Evolutionary conservation across 2,888 invertebrate species (phyloP), one percentile per base, ranked within the genome.

Genomic region (Ectemnius continuus): DNA sequence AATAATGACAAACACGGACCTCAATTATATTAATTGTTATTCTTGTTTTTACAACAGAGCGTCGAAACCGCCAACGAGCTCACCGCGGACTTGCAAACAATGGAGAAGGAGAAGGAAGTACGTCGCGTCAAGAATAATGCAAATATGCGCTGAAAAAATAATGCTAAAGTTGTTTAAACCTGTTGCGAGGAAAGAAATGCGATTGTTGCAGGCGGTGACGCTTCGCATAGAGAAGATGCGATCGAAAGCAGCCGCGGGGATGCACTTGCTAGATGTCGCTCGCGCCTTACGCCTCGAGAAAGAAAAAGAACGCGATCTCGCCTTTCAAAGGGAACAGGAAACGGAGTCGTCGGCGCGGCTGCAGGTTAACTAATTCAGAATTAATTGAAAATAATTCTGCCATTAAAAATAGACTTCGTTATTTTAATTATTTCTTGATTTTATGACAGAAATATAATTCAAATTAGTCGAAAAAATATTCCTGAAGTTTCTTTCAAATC

Each of bases 11-110:
- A 16, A n/a, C 48, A 23, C 2, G 3, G 23, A 2, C 23, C 3
- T 23, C 18, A 89, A 89, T n/a, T 6, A 23, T 59, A 18, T 61
- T 64, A 18, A 8, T 14, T 20, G n/a, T 20, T 0, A 0, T 20
- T 62, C 18, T 8, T 48, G 16, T 26, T 47, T 1, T 23, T 14
- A 13, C 0, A 36, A 20, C 26, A 93, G 85, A 90, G 93, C 63
- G 93, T 93, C 36, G 94, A 95, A 86, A 94, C 95, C n/a, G 93
- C 94, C 0, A 92, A 94, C 2, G 97, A 97, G 91, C 94, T 98
- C 73, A 94, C 96, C 82, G 94, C 95, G 80, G 97, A 97, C 88
- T 94, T 97, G 65, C 94, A 95, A 83, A 95, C 96, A 76, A 97
- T 97, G 96, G 96, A 96, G 79, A 94, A 95, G 67, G 97, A 98